Evolutionary conservation across 2,113 vertebrate species (phyloP).

Genomic region (Larimichthys polyactis): DNA sequence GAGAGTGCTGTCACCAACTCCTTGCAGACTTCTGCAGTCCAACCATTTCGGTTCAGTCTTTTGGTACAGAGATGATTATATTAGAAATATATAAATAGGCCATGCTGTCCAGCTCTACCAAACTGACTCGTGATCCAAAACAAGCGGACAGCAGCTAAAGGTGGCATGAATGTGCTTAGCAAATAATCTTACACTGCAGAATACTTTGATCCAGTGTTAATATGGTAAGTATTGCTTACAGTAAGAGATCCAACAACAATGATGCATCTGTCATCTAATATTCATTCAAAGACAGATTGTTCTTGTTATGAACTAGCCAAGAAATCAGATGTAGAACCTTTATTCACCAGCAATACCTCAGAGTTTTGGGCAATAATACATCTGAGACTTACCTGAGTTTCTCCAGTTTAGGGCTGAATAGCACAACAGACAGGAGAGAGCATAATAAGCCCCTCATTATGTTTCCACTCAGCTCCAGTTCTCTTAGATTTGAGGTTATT

Average conservation of each 20-base stretch:
- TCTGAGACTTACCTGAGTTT: constrained; percentile 46
- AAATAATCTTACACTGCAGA: neutral
- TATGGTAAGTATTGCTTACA: neutral
- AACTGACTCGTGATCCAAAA: neutral
- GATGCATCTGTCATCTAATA: neutral
- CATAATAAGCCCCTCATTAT: neutral
- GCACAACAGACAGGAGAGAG: constrained; percentile 11
- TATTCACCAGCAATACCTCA: neutral
- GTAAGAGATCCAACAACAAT: neutral
- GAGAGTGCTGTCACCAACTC: constrained; percentile 1
- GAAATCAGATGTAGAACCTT: neutral
- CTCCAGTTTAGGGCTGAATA: constrained; percentile 13
- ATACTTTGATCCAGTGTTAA: no score
- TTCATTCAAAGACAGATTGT: neutral
- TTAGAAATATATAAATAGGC: neutral
- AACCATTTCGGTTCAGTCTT: constrained; percentile 21
- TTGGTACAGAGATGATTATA: neutral
- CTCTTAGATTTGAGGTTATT: constrained; percentile 22
- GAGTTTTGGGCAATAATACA: neutral
- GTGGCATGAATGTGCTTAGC: neutral
- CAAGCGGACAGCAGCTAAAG: neutral
- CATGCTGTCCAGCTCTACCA: neutral
- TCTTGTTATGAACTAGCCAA: neutral
- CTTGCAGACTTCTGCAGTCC: neutral
- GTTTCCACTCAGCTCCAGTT: constrained; percentile 45